Base-by-base conservation (phyloP, 2,797 vertebrate genomes). In the Phrynocephalus vlangalii region DNA sequence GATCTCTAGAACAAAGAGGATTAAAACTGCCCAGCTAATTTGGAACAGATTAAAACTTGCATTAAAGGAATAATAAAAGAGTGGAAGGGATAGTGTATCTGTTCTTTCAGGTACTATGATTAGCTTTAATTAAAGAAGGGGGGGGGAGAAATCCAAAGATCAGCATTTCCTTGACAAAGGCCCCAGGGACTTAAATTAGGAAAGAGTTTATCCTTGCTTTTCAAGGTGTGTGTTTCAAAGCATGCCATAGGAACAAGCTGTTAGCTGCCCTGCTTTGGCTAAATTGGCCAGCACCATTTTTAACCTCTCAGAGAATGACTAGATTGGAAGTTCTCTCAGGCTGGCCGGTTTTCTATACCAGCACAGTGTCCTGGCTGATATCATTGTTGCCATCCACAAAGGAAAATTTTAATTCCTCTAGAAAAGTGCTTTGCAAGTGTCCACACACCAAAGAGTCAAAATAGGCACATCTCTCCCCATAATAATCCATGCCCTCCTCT, bases 1-100 rank as follows among this genome's bases (percentile, higher is more conserved):
- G n/a, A 82, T 76, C 60, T 67, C 67, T 87, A 26, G 63, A 82
- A 75, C 79, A 87, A 82, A 82, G 72, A 52, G n/a, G 86, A 87
- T 82, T 67, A 52, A 82, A 68, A 68, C 48, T 52, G 52, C 28
- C 67, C 44, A 67, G 60, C 63, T 76, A 77, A 76, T 87, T 82
- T 60, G 67, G 44, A 67, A 75, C 22, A 82, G 79, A 87, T 87
- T 87, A 44, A 84, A 22, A 44, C 52, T 77, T 70, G 63, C 33
- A 70, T 83, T 70, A 70, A 87, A 77, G 18, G 75, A 67, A 81
- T 10, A 52, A 83, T 30, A 86, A 85, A n/a, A 87, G 82, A 50
- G 56, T 15, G 5, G 60, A 22, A 44, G 30, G 24, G 56, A 9
- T 16, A 68, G 8, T 56, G 5, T 76, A 67, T 77, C 48, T 68